Evolutionary conservation across 2,888 invertebrate genomes (phyloP).

Genomic region (Hydropsyche betteni): DNA sequence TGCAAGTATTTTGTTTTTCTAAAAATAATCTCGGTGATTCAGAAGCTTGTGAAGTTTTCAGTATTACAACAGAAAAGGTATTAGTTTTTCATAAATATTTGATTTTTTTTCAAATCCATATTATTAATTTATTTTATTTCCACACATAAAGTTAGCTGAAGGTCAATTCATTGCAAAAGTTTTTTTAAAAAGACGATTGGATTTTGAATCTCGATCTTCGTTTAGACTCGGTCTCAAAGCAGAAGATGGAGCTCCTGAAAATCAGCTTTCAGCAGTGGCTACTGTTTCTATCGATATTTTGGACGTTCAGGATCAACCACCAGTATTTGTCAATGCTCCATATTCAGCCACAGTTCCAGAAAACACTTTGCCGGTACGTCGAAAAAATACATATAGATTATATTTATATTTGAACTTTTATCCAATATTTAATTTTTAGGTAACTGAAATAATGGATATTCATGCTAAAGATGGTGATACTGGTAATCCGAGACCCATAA

Average conservation of each 20-base stretch:
- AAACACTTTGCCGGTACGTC: conserved; percentile 72
- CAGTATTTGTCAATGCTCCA: conserved; percentile 81
- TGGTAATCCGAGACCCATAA: conserved; percentile 72
- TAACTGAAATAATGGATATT: conserved; percentile 74
- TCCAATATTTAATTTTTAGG: conserved; percentile 57
- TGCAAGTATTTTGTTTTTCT: conserved; percentile 72
- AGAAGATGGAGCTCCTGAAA: conserved; percentile 69
- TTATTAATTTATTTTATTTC: conserved; percentile 19
- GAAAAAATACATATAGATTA: neutral
- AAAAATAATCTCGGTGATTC: conserved; percentile 68
- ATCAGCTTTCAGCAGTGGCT: conserved; percentile 73
- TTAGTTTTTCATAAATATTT: neutral
- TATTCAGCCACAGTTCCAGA: conserved; percentile 81
- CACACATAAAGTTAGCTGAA: conserved; percentile 65
- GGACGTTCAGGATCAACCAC: conserved; percentile 86
- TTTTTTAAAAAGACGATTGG: conserved; percentile 72
- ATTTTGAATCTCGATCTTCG: conserved; percentile 80
- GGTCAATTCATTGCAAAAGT: conserved; percentile 78
- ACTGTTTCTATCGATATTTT: conserved; percentile 78
- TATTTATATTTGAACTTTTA: conserved; percentile 5
- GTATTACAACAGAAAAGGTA: conserved; percentile 72
- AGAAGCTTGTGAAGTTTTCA: conserved; percentile 76
- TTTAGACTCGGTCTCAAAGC: conserved; percentile 76
- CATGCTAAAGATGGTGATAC: conserved; percentile 84
- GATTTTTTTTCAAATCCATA: neutral